Evolutionary conservation across 2,888 invertebrate species (phyloP).

Genomic region (Acleris laterana): DNA sequence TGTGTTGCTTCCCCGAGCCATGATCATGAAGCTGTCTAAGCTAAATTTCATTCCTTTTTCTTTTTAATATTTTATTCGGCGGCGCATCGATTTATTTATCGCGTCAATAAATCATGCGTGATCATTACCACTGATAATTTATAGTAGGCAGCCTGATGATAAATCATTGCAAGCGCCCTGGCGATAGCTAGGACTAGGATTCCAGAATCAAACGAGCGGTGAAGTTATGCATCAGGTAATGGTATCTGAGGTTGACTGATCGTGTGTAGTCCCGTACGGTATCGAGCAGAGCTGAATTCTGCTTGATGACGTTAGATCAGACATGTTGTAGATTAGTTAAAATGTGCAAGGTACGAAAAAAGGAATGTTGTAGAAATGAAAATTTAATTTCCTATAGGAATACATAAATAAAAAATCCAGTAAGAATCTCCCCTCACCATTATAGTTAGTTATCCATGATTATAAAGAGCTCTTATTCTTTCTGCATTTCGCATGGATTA

Average conservation of each 20-base stretch:
- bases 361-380: too few species aligned
- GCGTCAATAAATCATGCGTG: slow-evolving; percentile 32
- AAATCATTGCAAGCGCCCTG: slow-evolving; percentile 26
- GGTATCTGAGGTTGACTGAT: slow-evolving; percentile 27
- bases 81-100: slow-evolving; percentile 36
- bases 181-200: slow-evolving; percentile 1
- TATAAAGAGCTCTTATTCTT: not conserved
- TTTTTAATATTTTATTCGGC: slow-evolving; percentile 36
- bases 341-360: too few species aligned
- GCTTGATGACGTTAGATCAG: too few species aligned
- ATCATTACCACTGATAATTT: slow-evolving; percentile 39
- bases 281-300: too few species aligned
- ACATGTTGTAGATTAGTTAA: too few species aligned
- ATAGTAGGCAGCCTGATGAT: slow-evolving; percentile 33
- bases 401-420: too few species aligned
- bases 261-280: not conserved
- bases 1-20: not conserved
- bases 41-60: slow-evolving; percentile 36
- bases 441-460: too few species aligned
- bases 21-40: slow-evolving; percentile 35
- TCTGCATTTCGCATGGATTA: not conserved
- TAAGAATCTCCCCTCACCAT: too few species aligned
- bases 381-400: too few species aligned
- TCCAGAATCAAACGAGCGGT: slow-evolving; percentile 12
- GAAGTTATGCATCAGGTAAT: slow-evolving; percentile 25